A percentile compares a stretch with the other conserved stretches of the same genome.
These are phyloP conservation scores for Megathymus violae DNA, from an alignment of 1,140 invertebrate species.

Conservation along the genomic window DNA sequence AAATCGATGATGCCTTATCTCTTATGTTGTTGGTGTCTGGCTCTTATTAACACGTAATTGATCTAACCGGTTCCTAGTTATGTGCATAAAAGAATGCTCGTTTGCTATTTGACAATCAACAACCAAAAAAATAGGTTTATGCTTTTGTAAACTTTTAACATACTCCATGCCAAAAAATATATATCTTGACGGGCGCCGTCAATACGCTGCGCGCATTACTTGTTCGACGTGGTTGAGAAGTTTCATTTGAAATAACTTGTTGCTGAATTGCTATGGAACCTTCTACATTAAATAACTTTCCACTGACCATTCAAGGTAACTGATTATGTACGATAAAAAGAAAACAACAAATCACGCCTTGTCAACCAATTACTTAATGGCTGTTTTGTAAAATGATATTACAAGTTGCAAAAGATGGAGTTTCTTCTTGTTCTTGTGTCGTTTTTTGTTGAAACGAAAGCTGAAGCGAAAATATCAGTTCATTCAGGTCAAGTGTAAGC, in stretches of 20 bases:
- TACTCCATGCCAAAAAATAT: no score
- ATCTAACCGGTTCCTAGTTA: no score
- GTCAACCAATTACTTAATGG: conserved; percentile 20
- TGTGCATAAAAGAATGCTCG: no score
- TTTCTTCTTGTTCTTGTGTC: conserved; percentile 17
- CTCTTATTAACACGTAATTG: no score
- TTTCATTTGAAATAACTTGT: not conserved
- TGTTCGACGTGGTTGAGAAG: not conserved
- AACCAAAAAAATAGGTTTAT: no score
- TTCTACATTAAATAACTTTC: conserved; percentile 25
- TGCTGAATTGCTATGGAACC: conserved; percentile 10
- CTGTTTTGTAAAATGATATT: conserved; percentile 21
- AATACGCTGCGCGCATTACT: not conserved
- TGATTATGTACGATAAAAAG: conserved; percentile 17
- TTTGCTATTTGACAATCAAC: no score
- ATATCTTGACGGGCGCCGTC: conserved; percentile 1
- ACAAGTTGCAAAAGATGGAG: conserved; percentile 15
- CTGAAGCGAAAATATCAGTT: not conserved
- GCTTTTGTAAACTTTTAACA: no score
- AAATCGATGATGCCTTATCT: no score
- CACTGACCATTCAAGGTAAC: conserved; percentile 22
- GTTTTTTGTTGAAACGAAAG: conserved; percentile 1
- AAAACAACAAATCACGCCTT: conserved; percentile 1
- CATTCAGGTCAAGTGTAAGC: conserved; percentile 11
- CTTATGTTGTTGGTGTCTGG: no score